Base-by-base conservation (phyloP, 2,113 vertebrate species). In the Apus apus region DNA sequence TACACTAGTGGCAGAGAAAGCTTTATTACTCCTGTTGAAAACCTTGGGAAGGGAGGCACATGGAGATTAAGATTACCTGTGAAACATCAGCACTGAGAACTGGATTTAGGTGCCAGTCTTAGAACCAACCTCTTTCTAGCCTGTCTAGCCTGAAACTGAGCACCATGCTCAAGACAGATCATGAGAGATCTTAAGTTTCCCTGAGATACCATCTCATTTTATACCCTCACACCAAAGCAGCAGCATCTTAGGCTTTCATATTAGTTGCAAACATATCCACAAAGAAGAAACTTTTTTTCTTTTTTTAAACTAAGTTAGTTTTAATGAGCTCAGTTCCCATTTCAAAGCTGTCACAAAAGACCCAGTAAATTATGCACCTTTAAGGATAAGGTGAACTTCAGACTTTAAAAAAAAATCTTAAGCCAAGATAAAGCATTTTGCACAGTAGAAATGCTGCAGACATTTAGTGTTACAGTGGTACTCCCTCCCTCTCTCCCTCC, bases 341-440 rank as follows among this genome's bases (percentile, higher is more conserved):
- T 81, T 67, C 67, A 88, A 73, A 92, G 67, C 54, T 89, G 50
- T 94, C 89, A 58, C 84, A 72, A 82, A 84, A 92, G 93, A 61
- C 72, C 86, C 62, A 67, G 36, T 65, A 92, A 90, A 95, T 90
- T 86, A 85, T 34, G 79, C 53, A 75, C 96, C 79, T 93, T 89
- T 84, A 71, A 74, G 85, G 57, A 78, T 45, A 92, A 92, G 48
- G 57, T 93, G 90, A 95, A 96, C 76, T 93, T 89, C 85, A 94
- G 26, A 73, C 20, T 22, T 22, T 23, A 13, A 23, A 25, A 12
- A 32, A 36, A 8, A 38, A 27, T 8, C 78, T 90, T 76, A 79
- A 74, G 40, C 30, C 61, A 62, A 90, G 88, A 89, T 89, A 66
- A 94, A 88, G 50, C 15, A 0, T 30, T 93, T 38, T 40, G 61